A percentile compares a stretch with the other conserved stretches of the same genome.
These are phyloP conservation scores for Agrypnia vestita DNA, from an alignment of 1,140 invertebrate genomes.

Conservation along the genomic window DNA sequence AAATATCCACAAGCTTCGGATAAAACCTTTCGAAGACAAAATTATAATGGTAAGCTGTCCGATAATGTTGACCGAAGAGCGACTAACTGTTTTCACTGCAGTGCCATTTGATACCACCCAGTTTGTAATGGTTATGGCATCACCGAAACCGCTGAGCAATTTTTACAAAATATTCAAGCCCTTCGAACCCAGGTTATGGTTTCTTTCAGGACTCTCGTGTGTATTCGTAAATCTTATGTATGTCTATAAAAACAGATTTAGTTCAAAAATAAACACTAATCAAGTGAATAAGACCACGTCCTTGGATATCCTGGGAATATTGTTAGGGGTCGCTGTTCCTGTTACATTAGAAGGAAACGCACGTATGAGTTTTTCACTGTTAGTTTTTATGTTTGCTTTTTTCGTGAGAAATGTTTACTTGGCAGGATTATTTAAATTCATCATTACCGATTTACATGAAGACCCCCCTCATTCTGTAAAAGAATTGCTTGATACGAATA, in stretches of 20 bases:
- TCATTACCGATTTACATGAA: constrained; percentile 6
- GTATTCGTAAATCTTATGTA: background rate
- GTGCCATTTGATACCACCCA: background rate
- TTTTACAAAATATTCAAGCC: constrained; percentile 24
- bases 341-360: background rate
- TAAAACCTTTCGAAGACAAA: constrained; percentile 19
- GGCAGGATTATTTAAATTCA: constrained; percentile 11
- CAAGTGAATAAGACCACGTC: background rate
- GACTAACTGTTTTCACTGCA: background rate
- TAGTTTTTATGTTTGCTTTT: constrained; percentile 13
- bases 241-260: too few species aligned
- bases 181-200: background rate
- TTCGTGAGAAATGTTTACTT: constrained; percentile 12
- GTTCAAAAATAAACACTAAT: background rate
- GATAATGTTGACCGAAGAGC: constrained; percentile 6
- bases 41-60: background rate
- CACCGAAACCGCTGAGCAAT: background rate
- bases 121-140: background rate
- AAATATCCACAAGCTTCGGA: background rate
- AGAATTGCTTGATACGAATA: constrained; percentile 1
- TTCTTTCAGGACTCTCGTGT: background rate
- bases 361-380: background rate
- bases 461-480: background rate
- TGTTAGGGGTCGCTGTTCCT: constrained; percentile 1
- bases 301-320: constrained; percentile 1